A percentile compares a stretch with the other conserved stretches of the same genome.
Conservation (phyloP, 2,113 vertebrate genomes). For the Halcyon malimbica region DNA sequence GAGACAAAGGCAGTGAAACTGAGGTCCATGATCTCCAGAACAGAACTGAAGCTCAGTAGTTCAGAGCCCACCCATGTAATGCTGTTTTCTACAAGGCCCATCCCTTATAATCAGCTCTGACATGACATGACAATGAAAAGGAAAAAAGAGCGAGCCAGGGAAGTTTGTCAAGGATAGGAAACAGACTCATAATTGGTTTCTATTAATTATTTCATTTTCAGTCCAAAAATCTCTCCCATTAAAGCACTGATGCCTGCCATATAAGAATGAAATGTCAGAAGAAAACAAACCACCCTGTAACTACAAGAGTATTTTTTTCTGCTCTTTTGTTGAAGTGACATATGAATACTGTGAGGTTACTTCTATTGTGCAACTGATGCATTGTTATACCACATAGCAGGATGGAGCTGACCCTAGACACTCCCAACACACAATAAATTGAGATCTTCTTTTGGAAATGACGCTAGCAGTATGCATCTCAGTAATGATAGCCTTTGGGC, state of each 20-base stretch:
- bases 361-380: conserved; percentile 17
- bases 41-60: background rate
- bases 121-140: background rate
- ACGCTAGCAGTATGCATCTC: conserved; percentile 16
- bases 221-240: conserved; percentile 13
- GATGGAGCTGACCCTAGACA: conserved; percentile 54
- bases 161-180: background rate
- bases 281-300: background rate
- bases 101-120: conserved; percentile 9
- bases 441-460: conserved; percentile 55
- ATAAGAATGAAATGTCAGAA: conserved; percentile 30
- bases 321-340: conserved; percentile 18
- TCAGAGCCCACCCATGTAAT: background rate
- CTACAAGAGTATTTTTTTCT: background rate
- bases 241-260: background rate
- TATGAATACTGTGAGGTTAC: conserved; percentile 30
- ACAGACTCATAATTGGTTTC: conserved; percentile 5
- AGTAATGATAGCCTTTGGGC: conserved; percentile 55
- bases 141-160: background rate
- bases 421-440: conserved; percentile 48
- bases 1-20: background rate
- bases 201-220: conserved; percentile 11
- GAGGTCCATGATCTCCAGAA: background rate
- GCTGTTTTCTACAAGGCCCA: background rate
- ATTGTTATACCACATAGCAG: conserved; percentile 51